Evolutionary conservation across 92 coral and sea anemone genomes (phyloP), one percentile per base, ranked within the genome.

Genomic region (Micromussa lordhowensis): DNA sequence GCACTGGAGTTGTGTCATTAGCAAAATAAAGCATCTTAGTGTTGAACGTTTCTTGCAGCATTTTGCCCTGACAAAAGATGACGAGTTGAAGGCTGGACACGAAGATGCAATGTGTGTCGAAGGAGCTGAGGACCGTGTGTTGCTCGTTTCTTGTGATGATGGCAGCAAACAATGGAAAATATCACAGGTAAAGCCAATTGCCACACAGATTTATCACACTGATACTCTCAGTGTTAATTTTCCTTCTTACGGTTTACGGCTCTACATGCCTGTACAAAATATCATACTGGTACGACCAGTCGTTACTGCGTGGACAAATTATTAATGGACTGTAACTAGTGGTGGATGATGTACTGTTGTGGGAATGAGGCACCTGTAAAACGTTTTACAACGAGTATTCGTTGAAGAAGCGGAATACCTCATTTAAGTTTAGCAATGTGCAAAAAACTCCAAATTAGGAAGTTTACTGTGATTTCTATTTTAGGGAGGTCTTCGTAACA

Each of bases 401-500:
- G 34, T 66, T 66, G 34, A 66, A 66, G 71, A 31, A 66, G 13
- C 34, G 31, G 32, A 66, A 66, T 11, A 66, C 14, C 26, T 66
- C 11, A 14, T 26, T 66, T 17, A 8, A 44, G 51, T 44, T 44
- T 44, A 8, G 9, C 48, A 34, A 6, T 34, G 36, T 36, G 18
- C 49, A 8, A 7, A 10, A 21, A 73, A 36, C n/a, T 24, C 22
- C 15, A 22, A 32, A 36, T 34, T 35, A 80, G 21, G 29, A 81
- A 13, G 63, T 11, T 38, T 17, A n/a, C 35, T 31, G 79, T 63
- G 35, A 48, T 18, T 58, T 63, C 40, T 40, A 26, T 83, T 78
- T 16, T 55, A 94, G 97, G 97, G 95, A 5, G 86, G 68, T 72
- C 82, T 80, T 87, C 92, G 44, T 86, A 85, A 77, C 94, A 94